Base-by-base conservation (phyloP, 2,888 invertebrate genomes). In the Eilema caniola region DNA sequence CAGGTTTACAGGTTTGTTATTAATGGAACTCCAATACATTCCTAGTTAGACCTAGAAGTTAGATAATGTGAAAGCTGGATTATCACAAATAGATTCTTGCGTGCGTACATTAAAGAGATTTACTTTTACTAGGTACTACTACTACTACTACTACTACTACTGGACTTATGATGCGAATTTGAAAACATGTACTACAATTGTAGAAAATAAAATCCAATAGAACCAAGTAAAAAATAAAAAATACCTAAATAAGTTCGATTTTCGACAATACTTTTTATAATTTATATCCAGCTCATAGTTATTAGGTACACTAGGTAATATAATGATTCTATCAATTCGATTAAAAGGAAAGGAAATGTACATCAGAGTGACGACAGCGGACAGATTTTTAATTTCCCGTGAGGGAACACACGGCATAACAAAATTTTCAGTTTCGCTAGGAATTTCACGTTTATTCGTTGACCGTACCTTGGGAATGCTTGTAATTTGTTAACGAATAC, bases 321-420 rank as follows among this genome's bases (percentile, higher is more conserved):
- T 25, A 41, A 41, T 62, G 69, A 59, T 37, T 68, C 67, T 71
- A 68, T 69, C 60, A 77, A 73, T 76, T 67, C 70, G 72, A 74
- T 74, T 74, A 82, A 78, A 69, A 63, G 69, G 71, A 79, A 77
- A 72, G 69, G 71, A 77, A 81, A 78, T 69, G 62, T 74, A 73
- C 72, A 72, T 74, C 65, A 70, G 74, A 79, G 72, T 76, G 80
- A 78, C 67, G 76, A 79, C 64, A 70, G 66, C 77, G 47, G 69
- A 71, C 76, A 74, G 75, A 79, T 78, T 80, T 83, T 82, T 85
- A 85, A 88, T 89, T 88, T 88, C 88, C 87, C 87, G 66, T 20
- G 80, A 80, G 84, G 71, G 61, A 56, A 66, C 67, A 79, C 66
- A 72, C 69, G 62, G 67, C 24, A 69, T 73, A 76, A 81, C 80